Percentiles rank a stretch among this genome's conserved stretches.
These are phyloP conservation scores for Liodrosophila aerea DNA, from an alignment of 2,888 invertebrate species.

Conservation along the genomic window DNA sequence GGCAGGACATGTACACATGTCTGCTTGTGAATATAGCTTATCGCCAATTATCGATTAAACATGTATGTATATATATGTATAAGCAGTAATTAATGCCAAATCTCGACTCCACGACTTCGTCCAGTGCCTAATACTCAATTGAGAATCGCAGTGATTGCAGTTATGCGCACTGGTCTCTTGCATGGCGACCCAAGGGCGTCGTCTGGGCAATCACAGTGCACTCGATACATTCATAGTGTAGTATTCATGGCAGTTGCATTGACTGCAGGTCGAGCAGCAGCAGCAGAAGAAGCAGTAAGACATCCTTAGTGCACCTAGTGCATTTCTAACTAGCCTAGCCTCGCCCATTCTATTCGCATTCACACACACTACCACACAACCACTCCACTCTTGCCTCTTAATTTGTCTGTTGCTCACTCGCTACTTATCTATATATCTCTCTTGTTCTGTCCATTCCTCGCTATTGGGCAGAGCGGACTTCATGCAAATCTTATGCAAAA, in stretches of 20 bases:
- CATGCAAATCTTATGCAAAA: constrained; percentile 57
- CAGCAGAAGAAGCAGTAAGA: constrained; percentile 9
- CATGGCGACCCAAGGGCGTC: constrained; percentile 1
- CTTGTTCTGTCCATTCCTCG: too few relatives aligned
- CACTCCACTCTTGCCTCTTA: not conserved
- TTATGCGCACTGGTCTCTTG: constrained; percentile 1
- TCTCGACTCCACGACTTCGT: constrained; percentile 5
- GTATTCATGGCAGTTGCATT: constrained; percentile 40
- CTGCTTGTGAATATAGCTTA: not conserved
- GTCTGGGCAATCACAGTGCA: constrained; percentile 32
- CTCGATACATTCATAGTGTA: constrained; percentile 30
- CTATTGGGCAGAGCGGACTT: constrained; percentile 45
- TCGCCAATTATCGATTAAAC: too few relatives aligned
- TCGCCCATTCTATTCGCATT: not conserved
- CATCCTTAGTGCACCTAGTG: constrained; percentile 16
- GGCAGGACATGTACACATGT: not conserved
- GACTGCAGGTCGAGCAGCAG: constrained; percentile 26
- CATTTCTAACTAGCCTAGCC: constrained; percentile 30
- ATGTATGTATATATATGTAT: not conserved
- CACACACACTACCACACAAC: not conserved
- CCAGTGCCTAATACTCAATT: constrained; percentile 8
- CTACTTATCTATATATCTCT: constrained; percentile 17
- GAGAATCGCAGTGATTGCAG: constrained; percentile 15
- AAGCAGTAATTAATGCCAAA: too few relatives aligned
- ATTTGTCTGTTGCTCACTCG: not conserved